Base-by-base conservation (phyloP, 2,113 vertebrate species). In the Lycaon pictus region DNA sequence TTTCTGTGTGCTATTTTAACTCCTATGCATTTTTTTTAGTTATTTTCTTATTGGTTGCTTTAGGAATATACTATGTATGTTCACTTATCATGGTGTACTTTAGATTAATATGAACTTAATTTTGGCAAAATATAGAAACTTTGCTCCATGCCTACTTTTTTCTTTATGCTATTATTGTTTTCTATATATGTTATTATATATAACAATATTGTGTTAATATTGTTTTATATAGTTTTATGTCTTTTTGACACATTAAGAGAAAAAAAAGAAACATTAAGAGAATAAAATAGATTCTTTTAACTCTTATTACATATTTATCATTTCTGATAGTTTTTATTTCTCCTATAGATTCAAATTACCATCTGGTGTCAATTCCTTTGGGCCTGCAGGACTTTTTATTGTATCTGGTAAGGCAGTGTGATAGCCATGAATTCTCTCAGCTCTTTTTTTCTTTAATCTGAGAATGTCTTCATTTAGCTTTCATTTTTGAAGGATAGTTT, bases 331-430 rank as follows among this genome's bases (percentile, higher is more conserved):
- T 69, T 95, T 94, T 76, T 65, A 85, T 88, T 69, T 96, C 63
- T 81, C 51, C 29, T 95, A 22, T 81, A 85, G 51, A 88, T 77
- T 96, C 53, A 76, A n/a, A 86, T 95, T 58, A 62, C 51, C 87
- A 69, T 69, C 56, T 84, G 51, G 29, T 81, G 20, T 96, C 76
- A 93, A 96, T 88, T 94, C 37, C 16, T 94, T 96, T 93, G 71
- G 62, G 19, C 51, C 63, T 15, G 7, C 69, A 80, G 20, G 43
- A 80, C n/a, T 91, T 88, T 86, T 85, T 91, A 69, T 56, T 76
- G 35, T 67, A 35, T 85, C 69, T 81, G 48, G 13, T 88, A 93
- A 88, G 63, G 29, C 29, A 93, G 19, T 32, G 58, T 48, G 48
- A 17, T 51, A 55, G 6, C 37, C 85, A 37, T 37, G 55, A 82